Conservation (phyloP, 2,888 invertebrate species). For the Sphaeridia pumilis region DNA sequence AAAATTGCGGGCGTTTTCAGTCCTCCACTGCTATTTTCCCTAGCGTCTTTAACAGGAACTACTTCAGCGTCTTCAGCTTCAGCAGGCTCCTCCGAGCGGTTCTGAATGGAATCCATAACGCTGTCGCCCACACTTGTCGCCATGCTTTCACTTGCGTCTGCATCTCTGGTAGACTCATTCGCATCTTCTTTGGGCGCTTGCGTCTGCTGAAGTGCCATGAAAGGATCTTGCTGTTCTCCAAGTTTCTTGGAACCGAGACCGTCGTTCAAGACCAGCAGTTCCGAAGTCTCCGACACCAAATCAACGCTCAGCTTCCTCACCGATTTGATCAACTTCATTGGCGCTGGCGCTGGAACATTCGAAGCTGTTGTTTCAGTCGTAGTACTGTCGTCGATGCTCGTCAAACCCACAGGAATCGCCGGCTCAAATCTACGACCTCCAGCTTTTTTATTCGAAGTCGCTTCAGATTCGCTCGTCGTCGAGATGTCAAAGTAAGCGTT, state of each 20-base stretch:
- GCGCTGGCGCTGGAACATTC: too few species aligned
- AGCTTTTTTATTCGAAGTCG: background rate
- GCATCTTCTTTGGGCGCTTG: background rate
- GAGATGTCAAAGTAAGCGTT: conserved; percentile 13
- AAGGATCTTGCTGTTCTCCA: background rate
- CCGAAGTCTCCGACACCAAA: background rate
- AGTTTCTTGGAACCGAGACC: background rate
- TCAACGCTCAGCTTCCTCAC: background rate
- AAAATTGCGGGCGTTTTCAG: too few species aligned
- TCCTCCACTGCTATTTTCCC: too few species aligned
- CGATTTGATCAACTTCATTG: background rate
- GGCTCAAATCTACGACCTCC: background rate
- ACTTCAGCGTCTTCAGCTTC: too few species aligned
- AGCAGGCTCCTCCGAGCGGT: conserved; percentile 16
- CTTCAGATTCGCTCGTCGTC: conserved; percentile 12
- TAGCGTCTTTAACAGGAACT: too few species aligned
- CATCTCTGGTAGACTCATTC: conserved; percentile 1
- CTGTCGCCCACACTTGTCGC: conserved; percentile 26
- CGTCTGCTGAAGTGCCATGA: background rate
- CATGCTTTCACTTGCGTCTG: conserved; percentile 2
- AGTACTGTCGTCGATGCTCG: conserved; percentile 4
- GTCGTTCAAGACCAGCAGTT: background rate
- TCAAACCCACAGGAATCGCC: conserved; percentile 2
- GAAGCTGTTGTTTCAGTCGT: conserved; percentile 9
- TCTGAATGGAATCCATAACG: conserved; percentile 29